These are phyloP conservation scores for Hyppa rectilinea DNA, from an alignment of 2,888 invertebrate species.

Conservation along the genomic window DNA sequence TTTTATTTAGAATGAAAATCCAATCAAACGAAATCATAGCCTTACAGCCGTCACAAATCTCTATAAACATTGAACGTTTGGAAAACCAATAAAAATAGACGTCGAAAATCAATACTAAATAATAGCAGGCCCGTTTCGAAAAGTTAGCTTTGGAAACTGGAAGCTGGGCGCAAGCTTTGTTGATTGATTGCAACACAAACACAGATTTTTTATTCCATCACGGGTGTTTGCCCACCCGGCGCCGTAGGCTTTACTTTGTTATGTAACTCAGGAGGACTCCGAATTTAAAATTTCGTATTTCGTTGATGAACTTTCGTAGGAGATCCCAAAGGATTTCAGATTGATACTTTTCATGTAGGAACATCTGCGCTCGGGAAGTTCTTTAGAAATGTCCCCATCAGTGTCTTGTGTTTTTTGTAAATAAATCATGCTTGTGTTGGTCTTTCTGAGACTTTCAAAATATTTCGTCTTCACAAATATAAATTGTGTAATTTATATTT, in stretches of 20 bases:
- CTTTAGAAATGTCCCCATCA: slow-evolving; percentile 43
- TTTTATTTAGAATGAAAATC: slow-evolving; percentile 73
- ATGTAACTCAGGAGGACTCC: slow-evolving; percentile 66
- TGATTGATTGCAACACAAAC: slow-evolving; percentile 89
- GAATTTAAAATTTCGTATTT: slow-evolving; percentile 64
- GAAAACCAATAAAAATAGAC: slow-evolving; percentile 82
- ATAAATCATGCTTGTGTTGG: slow-evolving; percentile 54
- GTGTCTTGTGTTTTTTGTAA: slow-evolving; percentile 35
- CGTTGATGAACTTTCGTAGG: slow-evolving; percentile 64
- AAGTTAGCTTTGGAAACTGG: slow-evolving; percentile 84
- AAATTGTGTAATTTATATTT: too few relatives aligned
- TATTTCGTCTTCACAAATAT: slow-evolving; percentile 34
- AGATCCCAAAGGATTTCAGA: slow-evolving; percentile 56
- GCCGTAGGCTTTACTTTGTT: slow-evolving; percentile 73
- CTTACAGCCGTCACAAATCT: slow-evolving; percentile 80
- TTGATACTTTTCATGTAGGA: slow-evolving; percentile 59
- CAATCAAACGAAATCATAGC: slow-evolving; percentile 77
- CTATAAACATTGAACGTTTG: slow-evolving; percentile 79
- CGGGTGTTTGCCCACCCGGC: slow-evolving; percentile 77
- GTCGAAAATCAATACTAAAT: slow-evolving; percentile 86
- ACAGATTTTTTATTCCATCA: slow-evolving; percentile 84
- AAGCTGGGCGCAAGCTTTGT: slow-evolving; percentile 81
- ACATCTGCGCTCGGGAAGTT: slow-evolving; percentile 68
- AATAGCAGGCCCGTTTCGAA: slow-evolving; percentile 80
- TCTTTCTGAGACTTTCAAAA: slow-evolving; percentile 43